Evolutionary conservation across 2,113 vertebrate genomes (phyloP).

Genomic region (Balaenoptera acutorostrata): DNA sequence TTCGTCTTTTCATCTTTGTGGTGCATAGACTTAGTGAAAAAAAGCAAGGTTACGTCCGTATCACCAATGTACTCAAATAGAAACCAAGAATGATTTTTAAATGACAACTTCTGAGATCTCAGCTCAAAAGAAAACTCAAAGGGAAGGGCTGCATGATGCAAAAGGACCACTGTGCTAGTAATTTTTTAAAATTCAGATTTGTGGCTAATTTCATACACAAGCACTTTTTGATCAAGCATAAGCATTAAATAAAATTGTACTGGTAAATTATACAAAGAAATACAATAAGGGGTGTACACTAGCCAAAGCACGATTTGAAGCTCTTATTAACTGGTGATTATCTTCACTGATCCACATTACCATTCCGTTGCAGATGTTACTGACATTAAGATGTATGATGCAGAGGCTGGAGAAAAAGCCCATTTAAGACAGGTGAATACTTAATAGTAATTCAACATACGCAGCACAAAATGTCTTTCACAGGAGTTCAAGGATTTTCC

Average conservation of each 20-base stretch:
- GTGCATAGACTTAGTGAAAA: neutral
- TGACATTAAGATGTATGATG: conserved; percentile 77
- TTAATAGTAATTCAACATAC: conserved; percentile 74
- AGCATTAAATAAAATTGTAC: conserved; percentile 71
- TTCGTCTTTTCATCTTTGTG: neutral
- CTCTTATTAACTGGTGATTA: conserved; percentile 79
- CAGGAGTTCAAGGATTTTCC: conserved; percentile 67
- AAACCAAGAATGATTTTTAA: conserved; percentile 39
- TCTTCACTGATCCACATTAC: conserved; percentile 71
- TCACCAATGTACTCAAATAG: neutral
- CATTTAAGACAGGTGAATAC: conserved; percentile 78
- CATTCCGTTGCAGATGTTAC: conserved; percentile 78
- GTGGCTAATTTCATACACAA: conserved; percentile 32
- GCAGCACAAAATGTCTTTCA: conserved; percentile 72
- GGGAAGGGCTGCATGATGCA: neutral
- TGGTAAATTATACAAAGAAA: conserved; percentile 66
- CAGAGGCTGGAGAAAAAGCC: conserved; percentile 66
- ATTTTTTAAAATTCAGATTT: conserved; percentile 37
- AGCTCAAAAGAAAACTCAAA: conserved; percentile 25
- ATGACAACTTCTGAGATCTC: conserved; percentile 3
- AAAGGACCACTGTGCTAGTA: neutral
- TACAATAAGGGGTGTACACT: conserved; percentile 55
- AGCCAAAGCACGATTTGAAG: conserved; percentile 60
- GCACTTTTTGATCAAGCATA: conserved; percentile 61
- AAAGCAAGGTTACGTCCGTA: neutral